These are phyloP conservation scores for Leptoteleia sp. DNA, from an alignment of 1,140 invertebrate species.

Conservation along the genomic window DNA sequence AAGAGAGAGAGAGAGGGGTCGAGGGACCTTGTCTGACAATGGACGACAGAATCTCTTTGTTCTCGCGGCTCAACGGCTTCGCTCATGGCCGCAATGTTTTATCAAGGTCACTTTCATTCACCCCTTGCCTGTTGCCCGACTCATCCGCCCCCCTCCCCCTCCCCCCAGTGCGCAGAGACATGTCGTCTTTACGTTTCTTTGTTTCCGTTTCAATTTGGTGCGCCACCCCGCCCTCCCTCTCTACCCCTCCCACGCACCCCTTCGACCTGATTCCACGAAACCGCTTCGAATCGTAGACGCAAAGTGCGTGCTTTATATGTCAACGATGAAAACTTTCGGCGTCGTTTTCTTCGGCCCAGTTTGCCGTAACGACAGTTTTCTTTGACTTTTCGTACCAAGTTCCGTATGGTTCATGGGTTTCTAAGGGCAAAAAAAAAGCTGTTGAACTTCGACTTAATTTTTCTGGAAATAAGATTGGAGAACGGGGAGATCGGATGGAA, in stretches of 20 bases:
- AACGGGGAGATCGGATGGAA: too few relatives aligned
- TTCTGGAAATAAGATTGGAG: too few relatives aligned
- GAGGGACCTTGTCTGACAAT: slow-evolving; percentile 71
- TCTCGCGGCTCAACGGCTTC: slow-evolving; percentile 73
- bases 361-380: slow-evolving; percentile 52
- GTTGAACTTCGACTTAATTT: too few relatives aligned
- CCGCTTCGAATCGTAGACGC: slow-evolving; percentile 18
- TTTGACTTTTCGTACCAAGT: slow-evolving; percentile 20
- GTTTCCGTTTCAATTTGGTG: slow-evolving; percentile 52
- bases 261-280: slow-evolving; percentile 28
- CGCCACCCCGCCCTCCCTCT: too few relatives aligned
- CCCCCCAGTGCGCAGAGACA: slow-evolving; percentile 7
- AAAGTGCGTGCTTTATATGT: slow-evolving; percentile 58
- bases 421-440: too few relatives aligned
- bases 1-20: slow-evolving; percentile 49
- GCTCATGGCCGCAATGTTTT: slow-evolving; percentile 72
- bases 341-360: slow-evolving; percentile 49
- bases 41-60: slow-evolving; percentile 75
- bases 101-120: slow-evolving; percentile 77
- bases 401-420: too few relatives aligned
- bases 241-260: not conserved
- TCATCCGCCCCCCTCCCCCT: too few relatives aligned
- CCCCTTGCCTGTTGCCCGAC: slow-evolving; percentile 69
- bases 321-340: slow-evolving; percentile 51
- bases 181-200: slow-evolving; percentile 52